Percentiles rank a stretch among this genome's conserved stretches.
These are phyloP conservation scores for Crax fasciolata DNA, from an alignment of 2,797 vertebrate species.

Conservation along the genomic window DNA sequence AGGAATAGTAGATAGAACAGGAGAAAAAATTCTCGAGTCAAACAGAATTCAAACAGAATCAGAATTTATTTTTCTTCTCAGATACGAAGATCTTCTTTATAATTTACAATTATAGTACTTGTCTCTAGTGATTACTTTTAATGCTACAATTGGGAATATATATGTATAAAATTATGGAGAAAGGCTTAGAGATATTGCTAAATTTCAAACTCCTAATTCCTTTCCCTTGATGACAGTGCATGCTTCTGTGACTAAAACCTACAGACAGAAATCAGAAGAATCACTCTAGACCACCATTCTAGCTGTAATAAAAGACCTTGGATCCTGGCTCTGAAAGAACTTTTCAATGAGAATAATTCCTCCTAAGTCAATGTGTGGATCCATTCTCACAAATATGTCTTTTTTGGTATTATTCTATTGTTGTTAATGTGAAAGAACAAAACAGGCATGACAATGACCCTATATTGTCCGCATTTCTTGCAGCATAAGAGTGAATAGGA, in stretches of 20 bases:
- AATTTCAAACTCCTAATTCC: background rate
- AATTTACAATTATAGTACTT: background rate
- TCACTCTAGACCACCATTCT: background rate
- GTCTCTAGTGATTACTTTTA: background rate
- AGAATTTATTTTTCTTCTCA: background rate
- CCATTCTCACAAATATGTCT: background rate
- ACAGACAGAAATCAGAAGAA: background rate
- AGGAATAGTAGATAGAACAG: background rate
- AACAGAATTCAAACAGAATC: background rate
- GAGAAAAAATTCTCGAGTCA: background rate
- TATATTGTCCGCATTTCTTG: background rate
- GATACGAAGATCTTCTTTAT: background rate
- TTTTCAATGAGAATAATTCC: background rate
- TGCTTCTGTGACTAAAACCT: background rate
- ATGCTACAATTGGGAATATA: background rate
- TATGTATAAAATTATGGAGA: background rate
- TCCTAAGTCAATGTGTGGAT: background rate
- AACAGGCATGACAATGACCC: background rate
- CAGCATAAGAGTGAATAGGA: background rate
- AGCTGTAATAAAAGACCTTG: background rate
- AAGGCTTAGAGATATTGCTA: background rate
- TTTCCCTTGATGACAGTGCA: background rate
- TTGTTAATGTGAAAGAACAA: background rate
- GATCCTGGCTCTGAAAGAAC: background rate
- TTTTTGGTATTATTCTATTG: fast-evolving